Percentiles rank a stretch among this genome's conserved stretches.
phyloP scores from a whole-genome alignment of 2,113 vertebrate species.

The Boleophthalmus pectinirostris region DNA sequence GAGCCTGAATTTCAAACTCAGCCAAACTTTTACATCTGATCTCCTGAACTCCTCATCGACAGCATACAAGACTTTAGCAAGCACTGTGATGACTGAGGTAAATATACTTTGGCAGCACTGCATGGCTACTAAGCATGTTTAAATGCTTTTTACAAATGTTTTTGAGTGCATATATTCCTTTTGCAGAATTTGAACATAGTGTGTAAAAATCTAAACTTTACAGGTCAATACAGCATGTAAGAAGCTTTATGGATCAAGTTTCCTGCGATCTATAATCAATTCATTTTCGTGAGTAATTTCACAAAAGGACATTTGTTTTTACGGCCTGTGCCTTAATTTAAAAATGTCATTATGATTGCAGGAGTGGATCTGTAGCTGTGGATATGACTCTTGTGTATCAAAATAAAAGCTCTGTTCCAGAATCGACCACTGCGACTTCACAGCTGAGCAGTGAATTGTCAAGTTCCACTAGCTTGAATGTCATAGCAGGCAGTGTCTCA shows the following conservation, averaged over 20 bases:
- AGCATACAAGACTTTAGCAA: constrained; percentile 4
- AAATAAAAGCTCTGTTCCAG: constrained; percentile 20
- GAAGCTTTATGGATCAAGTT: constrained; percentile 8
- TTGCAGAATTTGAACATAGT: background rate
- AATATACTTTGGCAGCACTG: no score
- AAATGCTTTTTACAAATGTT: no score
- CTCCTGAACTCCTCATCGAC: constrained; percentile 1
- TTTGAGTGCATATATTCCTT: background rate
- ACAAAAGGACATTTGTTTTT: background rate
- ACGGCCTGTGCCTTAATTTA: background rate
- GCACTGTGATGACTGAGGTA: background rate
- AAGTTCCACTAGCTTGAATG: background rate
- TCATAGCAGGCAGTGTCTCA: constrained; percentile 27
- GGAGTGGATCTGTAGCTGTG: constrained; percentile 47
- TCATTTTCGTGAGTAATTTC: constrained; percentile 45
- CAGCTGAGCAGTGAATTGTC: background rate
- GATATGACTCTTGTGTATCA: constrained; percentile 38
- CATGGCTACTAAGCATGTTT: no score
- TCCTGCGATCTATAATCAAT: constrained; percentile 18
- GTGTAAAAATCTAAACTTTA: background rate
- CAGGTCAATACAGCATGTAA: constrained; percentile 38
- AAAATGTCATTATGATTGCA: constrained; percentile 9
- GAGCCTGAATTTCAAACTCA: background rate
- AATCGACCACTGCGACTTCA: background rate
- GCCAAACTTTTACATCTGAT: constrained; percentile 8